Evolutionary conservation across 1,140 invertebrate genomes (phyloP), one percentile per base, ranked within the genome.

Genomic region (Hyposmocoma kahamanoa): DNA sequence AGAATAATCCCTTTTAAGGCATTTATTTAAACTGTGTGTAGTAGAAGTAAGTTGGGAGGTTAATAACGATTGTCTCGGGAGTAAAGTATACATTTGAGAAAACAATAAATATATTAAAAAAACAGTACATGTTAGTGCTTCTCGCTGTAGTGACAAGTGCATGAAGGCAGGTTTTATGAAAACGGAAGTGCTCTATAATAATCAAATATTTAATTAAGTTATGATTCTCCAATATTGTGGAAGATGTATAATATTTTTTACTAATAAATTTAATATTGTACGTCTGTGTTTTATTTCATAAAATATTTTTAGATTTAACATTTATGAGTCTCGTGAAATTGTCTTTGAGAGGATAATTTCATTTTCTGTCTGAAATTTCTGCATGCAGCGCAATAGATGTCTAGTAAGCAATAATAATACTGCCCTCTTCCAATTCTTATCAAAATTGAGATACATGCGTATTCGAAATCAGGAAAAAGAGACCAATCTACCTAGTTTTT

Each of bases 211-310:
- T 86, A 85, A 76, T 81, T 87, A 86, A 86, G 84, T 86, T 87
- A 86, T 82, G 68, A 85, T 85, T 84, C 81, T 86, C 83, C 82
- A 80, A 85, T 81, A 85, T 81, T 85, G 80, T 87, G 86, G 80
- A 87, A 84, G 81, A 87, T 87, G 86, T 86, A 87, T 87, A 84
- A 86, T 87, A 87, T 87, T 86, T 87, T 87, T 87, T 87, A 87
- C 86, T 87, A 87, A 87, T 87, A 87, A 87, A 87, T 85, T 86
- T 81, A 83, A 85, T 85, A 85, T 82, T 83, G 75, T 82, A 85
- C 28, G 42, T 15, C 38, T 17, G 50, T 47, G 54, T 72, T 70
- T 72, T 48, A 53, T 63, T 74, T 68, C 6, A 36, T 8, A 8
- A 3, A 1, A 3, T 3, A 30, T 30, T 30, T 30, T n/a, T n/a